A percentile compares a stretch with the other conserved stretches of the same genome.
Evolutionary conservation across 2,888 invertebrate genomes (phyloP).

Genomic region (Augochlorella aurata): DNA sequence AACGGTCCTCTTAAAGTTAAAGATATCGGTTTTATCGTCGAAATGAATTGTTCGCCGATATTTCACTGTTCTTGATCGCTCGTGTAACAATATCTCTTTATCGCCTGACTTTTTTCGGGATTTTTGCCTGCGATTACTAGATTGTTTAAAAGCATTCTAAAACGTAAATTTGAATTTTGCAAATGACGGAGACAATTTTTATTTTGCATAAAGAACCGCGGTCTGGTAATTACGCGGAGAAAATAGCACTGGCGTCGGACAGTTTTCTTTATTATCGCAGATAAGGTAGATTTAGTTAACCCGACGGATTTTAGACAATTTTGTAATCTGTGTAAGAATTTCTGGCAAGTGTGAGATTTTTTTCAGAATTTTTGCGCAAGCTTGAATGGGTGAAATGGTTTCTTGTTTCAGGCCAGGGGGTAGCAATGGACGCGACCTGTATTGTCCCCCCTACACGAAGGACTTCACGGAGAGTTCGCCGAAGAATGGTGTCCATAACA

Average conservation of each 20-base stretch:
- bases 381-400: neutral
- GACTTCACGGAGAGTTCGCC: constrained; percentile 71
- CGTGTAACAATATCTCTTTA: neutral
- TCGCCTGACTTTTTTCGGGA: neutral
- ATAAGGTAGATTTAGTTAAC: neutral
- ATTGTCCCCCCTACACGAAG: constrained; percentile 75
- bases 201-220: no score
- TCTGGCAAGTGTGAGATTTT: neutral
- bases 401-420: constrained; percentile 76
- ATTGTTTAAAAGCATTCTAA: no score
- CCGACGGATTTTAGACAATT: neutral
- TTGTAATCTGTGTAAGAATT: neutral
- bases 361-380: neutral
- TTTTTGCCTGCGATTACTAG: neutral
- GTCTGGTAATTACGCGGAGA: no score
- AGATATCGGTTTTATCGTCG: no score
- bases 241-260: no score
- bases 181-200: no score
- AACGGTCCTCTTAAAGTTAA: no score
- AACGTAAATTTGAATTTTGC: no score
- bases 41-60: no score
- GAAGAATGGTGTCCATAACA: constrained; percentile 76
- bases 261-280: neutral
- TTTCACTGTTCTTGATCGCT: neutral
- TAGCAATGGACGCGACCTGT: constrained; percentile 77